phyloP scores from a whole-genome alignment of 2,797 vertebrate species.

The Cephalopachus bancanus region DNA sequence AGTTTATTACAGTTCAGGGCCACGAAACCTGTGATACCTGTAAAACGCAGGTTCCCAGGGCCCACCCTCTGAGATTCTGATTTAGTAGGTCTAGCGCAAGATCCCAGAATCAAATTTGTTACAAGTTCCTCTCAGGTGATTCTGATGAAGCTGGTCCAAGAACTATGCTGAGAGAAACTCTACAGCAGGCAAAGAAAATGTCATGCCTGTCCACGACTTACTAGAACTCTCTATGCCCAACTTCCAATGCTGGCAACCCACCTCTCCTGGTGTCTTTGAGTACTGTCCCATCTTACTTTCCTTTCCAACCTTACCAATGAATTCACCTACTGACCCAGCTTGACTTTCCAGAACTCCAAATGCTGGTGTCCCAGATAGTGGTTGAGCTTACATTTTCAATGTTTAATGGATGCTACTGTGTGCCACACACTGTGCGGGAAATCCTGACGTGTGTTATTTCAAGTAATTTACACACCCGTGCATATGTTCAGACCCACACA shows the following conservation, averaged over 20 bases:
- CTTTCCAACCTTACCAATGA: not conserved
- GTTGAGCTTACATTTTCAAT: not conserved
- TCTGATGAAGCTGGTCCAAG: not conserved
- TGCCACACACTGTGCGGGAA: constrained; percentile 9
- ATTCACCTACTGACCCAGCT: not conserved
- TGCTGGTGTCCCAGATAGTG: not conserved
- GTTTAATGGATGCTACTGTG: not conserved
- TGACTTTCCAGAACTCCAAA: not conserved
- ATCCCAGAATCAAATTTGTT: not conserved
- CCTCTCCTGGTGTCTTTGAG: no score
- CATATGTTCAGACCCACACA: not conserved
- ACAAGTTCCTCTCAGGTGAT: not conserved
- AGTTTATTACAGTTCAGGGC: not conserved
- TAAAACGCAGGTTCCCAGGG: not conserved
- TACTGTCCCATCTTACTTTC: not conserved
- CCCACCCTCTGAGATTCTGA: not conserved
- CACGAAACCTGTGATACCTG: not conserved
- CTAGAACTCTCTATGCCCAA: not conserved
- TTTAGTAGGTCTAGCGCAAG: not conserved
- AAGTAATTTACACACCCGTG: not conserved
- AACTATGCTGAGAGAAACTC: not conserved
- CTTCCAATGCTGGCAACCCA: not conserved
- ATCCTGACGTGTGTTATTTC: not conserved
- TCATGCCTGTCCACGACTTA: not conserved
- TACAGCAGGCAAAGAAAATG: not conserved